Evolutionary conservation across 2,113 vertebrate species (phyloP).

Genomic region (Megaptera novaeangliae): DNA sequence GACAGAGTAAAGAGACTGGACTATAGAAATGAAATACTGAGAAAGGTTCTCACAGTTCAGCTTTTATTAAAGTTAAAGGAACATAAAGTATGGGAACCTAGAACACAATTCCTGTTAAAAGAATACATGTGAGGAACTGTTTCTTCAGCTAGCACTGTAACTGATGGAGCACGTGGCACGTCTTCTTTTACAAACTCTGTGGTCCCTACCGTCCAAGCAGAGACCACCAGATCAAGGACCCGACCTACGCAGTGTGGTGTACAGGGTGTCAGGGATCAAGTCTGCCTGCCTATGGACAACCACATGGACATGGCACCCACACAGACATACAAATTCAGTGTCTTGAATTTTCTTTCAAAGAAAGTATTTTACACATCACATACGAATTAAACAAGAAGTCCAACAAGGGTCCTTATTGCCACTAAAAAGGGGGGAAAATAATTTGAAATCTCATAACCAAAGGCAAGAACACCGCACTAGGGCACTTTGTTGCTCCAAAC

Average conservation of each 20-base stretch:
- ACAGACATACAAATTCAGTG: conserved; percentile 62
- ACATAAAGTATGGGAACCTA: conserved; percentile 52
- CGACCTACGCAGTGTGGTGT: background rate
- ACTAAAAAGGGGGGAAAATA: conserved; percentile 31
- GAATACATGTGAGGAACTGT: conserved; percentile 25
- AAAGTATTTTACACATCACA: conserved; percentile 66
- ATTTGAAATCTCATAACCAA: conserved; percentile 65
- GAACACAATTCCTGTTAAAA: conserved; percentile 63
- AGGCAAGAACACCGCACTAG: conserved; percentile 8
- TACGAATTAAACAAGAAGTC: conserved; percentile 53
- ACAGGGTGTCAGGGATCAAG: background rate
- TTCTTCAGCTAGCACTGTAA: background rate
- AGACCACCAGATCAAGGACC: background rate
- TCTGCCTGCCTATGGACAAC: conserved; percentile 20
- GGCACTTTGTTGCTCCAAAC: background rate
- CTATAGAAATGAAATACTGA: conserved; percentile 21
- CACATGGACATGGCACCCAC: conserved; percentile 48
- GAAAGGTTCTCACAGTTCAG: background rate
- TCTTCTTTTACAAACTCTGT: conserved; percentile 44
- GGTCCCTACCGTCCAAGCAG: conserved; percentile 61
- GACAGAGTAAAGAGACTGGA: background rate
- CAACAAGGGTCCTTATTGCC: conserved; percentile 61
- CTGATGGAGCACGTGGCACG: conserved; percentile 49
- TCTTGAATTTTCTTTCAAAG: conserved; percentile 55
- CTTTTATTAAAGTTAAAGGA: conserved; percentile 68